Evolutionary conservation across 2,888 invertebrate genomes (phyloP), one percentile per base, ranked within the genome.

Genomic region (Archips crataeganus): DNA sequence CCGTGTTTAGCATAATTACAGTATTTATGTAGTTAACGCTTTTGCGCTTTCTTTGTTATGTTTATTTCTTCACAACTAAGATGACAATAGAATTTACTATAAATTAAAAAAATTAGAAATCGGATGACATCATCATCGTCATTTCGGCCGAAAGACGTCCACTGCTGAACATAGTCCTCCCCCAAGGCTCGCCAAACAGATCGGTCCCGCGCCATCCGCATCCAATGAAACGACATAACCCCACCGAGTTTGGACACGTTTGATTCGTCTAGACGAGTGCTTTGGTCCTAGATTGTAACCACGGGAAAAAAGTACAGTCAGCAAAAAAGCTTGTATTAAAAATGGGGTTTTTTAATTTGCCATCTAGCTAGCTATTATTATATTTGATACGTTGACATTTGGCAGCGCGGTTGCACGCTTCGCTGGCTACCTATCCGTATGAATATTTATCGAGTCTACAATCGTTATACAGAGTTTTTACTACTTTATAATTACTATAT

Each of bases 1-100:
- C 49, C 36, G 11, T 62, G 10, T 3, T 75, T 71, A 75, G 63
- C 75, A 75, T 75, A 75, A 49, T 71, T 61, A 63, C 61, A 63
- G 71, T 75, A 71, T 32, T 71, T 75, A 71, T 75, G 62, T 51
- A 75, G 6, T 74, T 75, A 71, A 49, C 71, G 62, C 54, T 42
- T 49, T 62, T 45, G 42, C 70, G 42, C 60, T 60, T 62, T 61
- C 71, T 66, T 65, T 60, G 42, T 36, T 71, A 49, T n/a, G 13
- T 59, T 63, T 11, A 36, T 36, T 36, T 13, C 13, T 47, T 42
- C 47, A 15, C 51, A 2, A 49, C 8, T 32, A 5, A 32, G 8
- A 32, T 34, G 32, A 5, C 36, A 34, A 13, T 36, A 34, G 15
- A 6, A 6, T 54, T 13, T 13, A 0, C 6, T 60, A n/a, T 60